These are phyloP conservation scores for Diuraphis noxia DNA, from an alignment of 1,140 invertebrate genomes.

Conservation along the genomic window DNA sequence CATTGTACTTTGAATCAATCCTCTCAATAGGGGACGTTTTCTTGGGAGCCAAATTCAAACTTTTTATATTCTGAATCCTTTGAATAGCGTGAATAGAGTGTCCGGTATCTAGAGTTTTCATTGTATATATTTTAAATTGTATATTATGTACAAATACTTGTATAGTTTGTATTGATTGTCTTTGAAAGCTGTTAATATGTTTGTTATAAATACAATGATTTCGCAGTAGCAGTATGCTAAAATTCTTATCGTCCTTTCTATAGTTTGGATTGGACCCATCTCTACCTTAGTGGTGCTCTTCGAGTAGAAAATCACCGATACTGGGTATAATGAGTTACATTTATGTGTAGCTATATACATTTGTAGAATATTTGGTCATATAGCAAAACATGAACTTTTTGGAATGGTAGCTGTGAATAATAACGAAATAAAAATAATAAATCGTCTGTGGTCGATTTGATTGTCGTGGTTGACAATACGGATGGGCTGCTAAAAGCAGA, in stretches of 20 bases:
- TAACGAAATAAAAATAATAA: slow-evolving; percentile 13
- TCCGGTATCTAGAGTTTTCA: too few relatives aligned
- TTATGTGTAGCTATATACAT: neutral
- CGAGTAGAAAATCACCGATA: neutral
- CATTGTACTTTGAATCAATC: too few relatives aligned
- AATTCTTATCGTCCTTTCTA: neutral
- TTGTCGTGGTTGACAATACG: neutral
- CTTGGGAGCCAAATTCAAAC: too few relatives aligned
- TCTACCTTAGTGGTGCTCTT: neutral
- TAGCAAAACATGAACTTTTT: neutral
- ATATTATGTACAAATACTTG: too few relatives aligned
- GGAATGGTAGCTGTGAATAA: neutral
- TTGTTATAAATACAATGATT: too few relatives aligned
- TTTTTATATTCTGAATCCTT: too few relatives aligned
- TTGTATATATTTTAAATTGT: too few relatives aligned
- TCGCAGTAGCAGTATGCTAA: neutral
- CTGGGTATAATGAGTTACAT: neutral
- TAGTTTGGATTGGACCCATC: neutral
- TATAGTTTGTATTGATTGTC: too few relatives aligned
- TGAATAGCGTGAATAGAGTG: too few relatives aligned
- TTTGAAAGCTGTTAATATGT: too few relatives aligned
- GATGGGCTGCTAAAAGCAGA: neutral
- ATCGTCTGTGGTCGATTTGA: neutral
- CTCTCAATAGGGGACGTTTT: too few relatives aligned
- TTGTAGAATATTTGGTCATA: neutral